Evolutionary conservation across 2,888 invertebrate species (phyloP).

Genomic region (Heteromyza rotundicornis): DNA sequence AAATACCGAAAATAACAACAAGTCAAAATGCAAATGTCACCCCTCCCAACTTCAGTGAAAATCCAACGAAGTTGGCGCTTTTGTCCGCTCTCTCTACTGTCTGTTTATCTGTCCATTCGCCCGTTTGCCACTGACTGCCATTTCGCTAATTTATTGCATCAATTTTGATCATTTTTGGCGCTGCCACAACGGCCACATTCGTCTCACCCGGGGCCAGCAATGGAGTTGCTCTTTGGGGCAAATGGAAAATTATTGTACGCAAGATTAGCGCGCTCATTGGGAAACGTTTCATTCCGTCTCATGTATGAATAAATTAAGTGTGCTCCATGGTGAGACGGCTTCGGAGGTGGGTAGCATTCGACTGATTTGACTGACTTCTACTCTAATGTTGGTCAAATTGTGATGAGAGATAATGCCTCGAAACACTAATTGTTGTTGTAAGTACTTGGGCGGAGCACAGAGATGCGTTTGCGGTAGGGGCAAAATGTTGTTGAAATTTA

Average conservation of each 20-base stretch:
- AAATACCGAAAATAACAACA: background rate
- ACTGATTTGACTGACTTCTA: too few species aligned
- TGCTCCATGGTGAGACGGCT: background rate
- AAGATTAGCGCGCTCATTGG: background rate
- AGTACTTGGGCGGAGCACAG: background rate
- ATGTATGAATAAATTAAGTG: background rate
- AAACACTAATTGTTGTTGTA: background rate
- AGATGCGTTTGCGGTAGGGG: too few species aligned
- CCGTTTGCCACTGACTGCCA: background rate
- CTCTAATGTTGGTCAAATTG: background rate
- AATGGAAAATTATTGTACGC: constrained; percentile 16
- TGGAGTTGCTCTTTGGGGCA: background rate
- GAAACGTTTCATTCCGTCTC: background rate
- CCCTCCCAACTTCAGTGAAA: too few species aligned
- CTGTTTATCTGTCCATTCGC: background rate
- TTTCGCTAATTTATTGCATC: constrained; percentile 1
- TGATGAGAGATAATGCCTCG: background rate
- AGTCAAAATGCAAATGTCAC: background rate
- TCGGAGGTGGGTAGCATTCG: too few species aligned
- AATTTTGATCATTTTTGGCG: background rate
- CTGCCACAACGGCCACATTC: background rate
- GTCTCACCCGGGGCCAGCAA: background rate
- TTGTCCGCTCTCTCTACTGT: too few species aligned
- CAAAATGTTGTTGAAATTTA: too few species aligned
- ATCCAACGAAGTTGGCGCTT: too few species aligned